Base-by-base conservation (phyloP, 2,797 vertebrate genomes). In the Macroramphosus scolopax region DNA sequence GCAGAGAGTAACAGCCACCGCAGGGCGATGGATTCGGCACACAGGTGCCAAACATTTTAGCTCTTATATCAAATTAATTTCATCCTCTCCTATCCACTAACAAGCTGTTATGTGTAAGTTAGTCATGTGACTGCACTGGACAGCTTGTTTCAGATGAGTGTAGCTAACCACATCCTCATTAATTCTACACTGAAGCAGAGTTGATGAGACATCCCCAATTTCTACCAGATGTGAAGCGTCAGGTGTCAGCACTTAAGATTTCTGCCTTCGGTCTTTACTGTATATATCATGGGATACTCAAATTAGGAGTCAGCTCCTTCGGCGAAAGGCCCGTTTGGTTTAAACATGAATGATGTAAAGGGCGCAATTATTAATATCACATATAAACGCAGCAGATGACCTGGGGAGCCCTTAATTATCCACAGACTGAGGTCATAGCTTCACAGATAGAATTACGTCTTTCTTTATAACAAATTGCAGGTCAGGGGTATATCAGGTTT, bases 181-280 rank as follows among this genome's bases (percentile, higher is more conserved):
- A 81, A 69, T 62, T 53, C 49, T 51, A 52, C 42, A 63, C 72
- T 77, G 71, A 60, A 66, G 73, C 51, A 41, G 82, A 73, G 80
- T 77, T 68, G 69, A 68, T 36, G 39, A 73, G 63, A 66, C 55
- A 62, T 64, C 47, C 49, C n/a, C 38, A 59, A 42, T 64, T 68
- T 41, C 40, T 68, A 40, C 77, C 66, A 83, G 79, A 81, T 84
- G 80, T 72, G 15, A 22, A 39, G 10, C 37, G 22, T 41, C 40
- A 37, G 41, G 14, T 22, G 40, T 45, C 31, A 38, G 36, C 22
- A 26, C 24, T 6, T 25, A 40, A 62, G 29, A 33, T 48, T 25
- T 54, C 28, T 29, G 32, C 47, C 43, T 40, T 2, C 20, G 56
- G 59, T 46, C 22, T 60, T 29, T 45, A 38, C 26, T 48, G 18